Percentiles rank a stretch among this genome's conserved stretches.
These are phyloP conservation scores for Byasa hedistus DNA, from an alignment of 2,888 invertebrate species.

Conservation along the genomic window DNA sequence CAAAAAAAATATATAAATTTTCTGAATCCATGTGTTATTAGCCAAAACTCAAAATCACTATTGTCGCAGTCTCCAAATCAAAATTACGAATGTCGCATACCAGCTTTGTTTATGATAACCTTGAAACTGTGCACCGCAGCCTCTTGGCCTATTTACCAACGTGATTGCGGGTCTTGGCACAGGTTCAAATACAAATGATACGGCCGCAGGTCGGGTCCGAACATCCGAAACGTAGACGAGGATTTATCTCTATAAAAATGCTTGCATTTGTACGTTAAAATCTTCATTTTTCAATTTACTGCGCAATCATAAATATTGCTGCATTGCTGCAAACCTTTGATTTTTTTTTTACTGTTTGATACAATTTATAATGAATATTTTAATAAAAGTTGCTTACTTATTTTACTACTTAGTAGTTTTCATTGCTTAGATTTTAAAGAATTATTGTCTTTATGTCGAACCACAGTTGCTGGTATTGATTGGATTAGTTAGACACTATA, in stretches of 20 bases:
- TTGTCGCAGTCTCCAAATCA: slow-evolving; percentile 10
- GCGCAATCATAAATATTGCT: slow-evolving; percentile 5
- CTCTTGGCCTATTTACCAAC: slow-evolving; percentile 72
- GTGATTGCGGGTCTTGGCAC: slow-evolving; percentile 69
- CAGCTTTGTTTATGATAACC: slow-evolving; percentile 25
- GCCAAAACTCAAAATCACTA: too few species aligned
- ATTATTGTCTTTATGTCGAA: too few species aligned
- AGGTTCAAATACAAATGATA: slow-evolving; percentile 57
- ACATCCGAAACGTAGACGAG: slow-evolving; percentile 25
- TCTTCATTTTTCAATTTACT: slow-evolving; percentile 9
- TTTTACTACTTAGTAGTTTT: too few species aligned
- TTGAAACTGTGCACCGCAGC: slow-evolving; percentile 51
- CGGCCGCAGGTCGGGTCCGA: slow-evolving; percentile 40
- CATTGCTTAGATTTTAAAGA: too few species aligned
- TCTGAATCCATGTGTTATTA: too few species aligned
- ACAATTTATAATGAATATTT: too few species aligned
- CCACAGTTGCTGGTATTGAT: too few species aligned
- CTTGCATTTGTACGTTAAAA: slow-evolving; percentile 13
- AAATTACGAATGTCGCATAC: slow-evolving; percentile 18
- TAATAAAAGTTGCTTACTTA: too few species aligned
- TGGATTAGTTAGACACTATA: too few species aligned
- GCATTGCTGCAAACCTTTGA: slow-evolving; percentile 14
- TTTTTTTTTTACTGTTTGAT: too few species aligned
- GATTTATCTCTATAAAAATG: slow-evolving; percentile 21
- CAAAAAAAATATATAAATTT: too few species aligned